A percentile compares a stretch with the other conserved stretches of the same genome.
phyloP scores from a whole-genome alignment of 2,113 vertebrate genomes.

The Setophaga petechia region DNA sequence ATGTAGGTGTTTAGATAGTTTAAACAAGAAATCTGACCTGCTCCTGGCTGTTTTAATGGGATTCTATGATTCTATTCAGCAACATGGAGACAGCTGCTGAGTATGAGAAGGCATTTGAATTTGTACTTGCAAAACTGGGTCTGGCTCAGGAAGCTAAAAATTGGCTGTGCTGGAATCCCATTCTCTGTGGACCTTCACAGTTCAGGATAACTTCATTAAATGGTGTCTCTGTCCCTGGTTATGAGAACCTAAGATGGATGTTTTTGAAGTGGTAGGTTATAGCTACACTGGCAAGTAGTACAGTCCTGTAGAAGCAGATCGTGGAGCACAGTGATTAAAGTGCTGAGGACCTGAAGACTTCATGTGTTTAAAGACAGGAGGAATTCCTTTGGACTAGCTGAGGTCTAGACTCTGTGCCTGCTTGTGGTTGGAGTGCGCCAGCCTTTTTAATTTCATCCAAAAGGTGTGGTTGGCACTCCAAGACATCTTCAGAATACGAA shows the following conservation, averaged over 20 bases:
- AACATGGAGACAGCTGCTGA: neutral
- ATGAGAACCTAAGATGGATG: neutral
- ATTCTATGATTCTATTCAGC: neutral
- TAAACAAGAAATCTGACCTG: neutral
- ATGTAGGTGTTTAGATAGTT: neutral
- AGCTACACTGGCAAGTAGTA: neutral
- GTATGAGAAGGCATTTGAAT: neutral
- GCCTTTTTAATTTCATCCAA: conserved; percentile 37
- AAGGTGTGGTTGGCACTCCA: conserved; percentile 50
- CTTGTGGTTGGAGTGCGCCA: conserved; percentile 43
- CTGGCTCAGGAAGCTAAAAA: neutral
- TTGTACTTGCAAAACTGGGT: neutral
- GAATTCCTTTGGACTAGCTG: conserved; percentile 22
- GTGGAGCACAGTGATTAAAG: neutral
- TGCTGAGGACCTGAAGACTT: conserved; percentile 15
- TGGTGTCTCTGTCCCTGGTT: neutral
- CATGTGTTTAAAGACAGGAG: neutral
- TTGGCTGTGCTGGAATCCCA: neutral
- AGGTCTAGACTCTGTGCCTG: conserved; percentile 53
- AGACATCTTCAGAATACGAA: conserved; percentile 10
- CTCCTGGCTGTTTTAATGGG: neutral
- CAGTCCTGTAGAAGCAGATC: neutral
- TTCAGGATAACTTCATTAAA: neutral
- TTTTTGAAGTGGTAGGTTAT: conserved; percentile 9
- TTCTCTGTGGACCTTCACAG: neutral